Conservation (phyloP, 2,888 invertebrate genomes). For the Caenorhabditis virilis region DNA sequence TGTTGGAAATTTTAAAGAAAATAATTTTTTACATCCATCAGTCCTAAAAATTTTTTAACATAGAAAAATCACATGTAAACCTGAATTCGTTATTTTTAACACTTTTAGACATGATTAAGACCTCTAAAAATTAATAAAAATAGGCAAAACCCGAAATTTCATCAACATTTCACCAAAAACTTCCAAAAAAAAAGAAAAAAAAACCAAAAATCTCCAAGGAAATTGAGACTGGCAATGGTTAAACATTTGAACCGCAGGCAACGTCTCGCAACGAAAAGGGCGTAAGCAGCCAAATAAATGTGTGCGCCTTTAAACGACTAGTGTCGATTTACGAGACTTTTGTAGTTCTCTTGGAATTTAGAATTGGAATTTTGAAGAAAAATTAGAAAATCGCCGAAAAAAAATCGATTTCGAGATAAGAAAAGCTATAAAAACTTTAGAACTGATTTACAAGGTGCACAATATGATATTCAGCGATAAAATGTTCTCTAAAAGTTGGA, state of each 20-base stretch:
- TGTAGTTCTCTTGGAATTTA: slow-evolving; percentile 9
- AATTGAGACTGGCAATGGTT: neutral
- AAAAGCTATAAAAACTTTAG: neutral
- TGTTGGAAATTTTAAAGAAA: slow-evolving; percentile 2
- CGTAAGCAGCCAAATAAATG: slow-evolving; percentile 32
- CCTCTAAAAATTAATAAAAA: too few species aligned
- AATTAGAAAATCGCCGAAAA: neutral
- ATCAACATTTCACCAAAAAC: slow-evolving; percentile 6
- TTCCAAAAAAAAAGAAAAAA: slow-evolving; percentile 2
- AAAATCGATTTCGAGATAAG: neutral
- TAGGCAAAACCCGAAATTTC: too few species aligned
- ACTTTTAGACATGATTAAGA: too few species aligned
- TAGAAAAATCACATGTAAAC: too few species aligned
- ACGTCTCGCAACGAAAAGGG: slow-evolving; percentile 30
- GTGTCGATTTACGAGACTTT: slow-evolving; percentile 24
- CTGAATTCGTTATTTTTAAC: too few species aligned
- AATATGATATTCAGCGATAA: neutral
- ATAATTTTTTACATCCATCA: too few species aligned
- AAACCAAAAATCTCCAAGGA: neutral
- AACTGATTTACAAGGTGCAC: neutral
- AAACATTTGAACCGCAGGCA: slow-evolving; percentile 28
- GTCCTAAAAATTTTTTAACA: too few species aligned
- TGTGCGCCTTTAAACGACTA: slow-evolving; percentile 21
- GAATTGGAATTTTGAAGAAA: neutral
- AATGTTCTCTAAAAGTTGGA: neutral